phyloP scores from a whole-genome alignment of 2,797 vertebrate species.

The Chelonia mydas region DNA sequence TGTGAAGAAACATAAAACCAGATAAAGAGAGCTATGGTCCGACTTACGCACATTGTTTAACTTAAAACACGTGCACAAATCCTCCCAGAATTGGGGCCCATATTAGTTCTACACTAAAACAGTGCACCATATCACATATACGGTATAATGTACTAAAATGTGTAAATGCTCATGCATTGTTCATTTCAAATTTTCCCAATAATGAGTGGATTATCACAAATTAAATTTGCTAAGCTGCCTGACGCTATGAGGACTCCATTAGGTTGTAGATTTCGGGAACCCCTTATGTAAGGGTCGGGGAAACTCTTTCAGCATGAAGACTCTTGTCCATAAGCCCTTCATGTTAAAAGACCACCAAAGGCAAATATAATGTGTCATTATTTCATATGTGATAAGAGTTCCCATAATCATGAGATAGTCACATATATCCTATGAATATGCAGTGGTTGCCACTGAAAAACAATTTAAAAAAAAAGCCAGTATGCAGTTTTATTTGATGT shows the following conservation, averaged over 20 bases:
- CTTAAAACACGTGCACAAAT: neutral
- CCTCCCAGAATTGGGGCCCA: neutral
- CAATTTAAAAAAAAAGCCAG: neutral
- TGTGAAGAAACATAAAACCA: neutral
- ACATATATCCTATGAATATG: neutral
- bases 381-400: neutral
- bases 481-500: neutral
- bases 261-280: neutral
- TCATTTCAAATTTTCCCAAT: neutral
- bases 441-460: neutral
- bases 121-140: neutral
- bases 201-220: neutral
- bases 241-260: accelerated
- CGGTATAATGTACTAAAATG: neutral
- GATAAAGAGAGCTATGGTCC: neutral
- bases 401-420: neutral
- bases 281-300: neutral
- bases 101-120: neutral
- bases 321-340: neutral
- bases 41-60: neutral
- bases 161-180: neutral
- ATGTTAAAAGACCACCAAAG: neutral
- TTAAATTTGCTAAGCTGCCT: neutral
- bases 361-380: neutral
- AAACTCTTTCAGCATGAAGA: neutral